Percentiles rank a stretch among this genome's conserved stretches.
Evolutionary conservation across 2,888 invertebrate species (phyloP).

Genomic region (Geophilus truncorum): DNA sequence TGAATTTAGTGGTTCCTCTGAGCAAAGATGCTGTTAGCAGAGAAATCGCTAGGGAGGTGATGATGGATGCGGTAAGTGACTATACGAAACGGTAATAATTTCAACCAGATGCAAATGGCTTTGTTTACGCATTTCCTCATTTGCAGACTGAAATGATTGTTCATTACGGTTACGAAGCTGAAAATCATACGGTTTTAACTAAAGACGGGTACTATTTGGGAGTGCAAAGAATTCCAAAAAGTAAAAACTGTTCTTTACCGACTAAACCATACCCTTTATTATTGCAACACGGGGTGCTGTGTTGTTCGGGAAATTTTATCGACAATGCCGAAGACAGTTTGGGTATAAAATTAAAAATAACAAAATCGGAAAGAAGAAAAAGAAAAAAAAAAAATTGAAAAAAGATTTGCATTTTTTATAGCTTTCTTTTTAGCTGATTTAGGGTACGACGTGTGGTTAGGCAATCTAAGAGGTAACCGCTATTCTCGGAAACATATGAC

Average conservation of each 20-base stretch:
- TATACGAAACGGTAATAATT: neutral
- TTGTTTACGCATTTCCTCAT: neutral
- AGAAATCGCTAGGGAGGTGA: neutral
- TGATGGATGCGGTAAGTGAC: neutral
- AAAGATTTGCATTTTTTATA: neutral
- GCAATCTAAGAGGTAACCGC: neutral
- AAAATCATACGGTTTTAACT: neutral
- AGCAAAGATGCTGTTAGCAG: neutral
- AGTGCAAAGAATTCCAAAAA: neutral
- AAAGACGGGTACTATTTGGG: constrained; percentile 1
- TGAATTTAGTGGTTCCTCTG: neutral
- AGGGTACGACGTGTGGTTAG: constrained; percentile 22
- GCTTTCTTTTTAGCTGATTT: neutral
- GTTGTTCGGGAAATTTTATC: neutral
- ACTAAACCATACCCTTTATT: neutral
- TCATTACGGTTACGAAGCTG: neutral
- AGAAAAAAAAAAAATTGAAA: too few species aligned
- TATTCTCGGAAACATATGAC: neutral
- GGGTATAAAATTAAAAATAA: neutral
- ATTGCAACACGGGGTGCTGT: neutral
- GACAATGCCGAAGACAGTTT: neutral
- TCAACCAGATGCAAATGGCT: neutral
- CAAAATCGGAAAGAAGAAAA: too few species aligned
- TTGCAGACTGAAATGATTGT: constrained; percentile 9
- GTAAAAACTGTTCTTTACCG: neutral